Evolutionary conservation across 1,140 invertebrate species (phyloP), one percentile per base, ranked within the genome.

Genomic region (Bicyclus anynana): DNA sequence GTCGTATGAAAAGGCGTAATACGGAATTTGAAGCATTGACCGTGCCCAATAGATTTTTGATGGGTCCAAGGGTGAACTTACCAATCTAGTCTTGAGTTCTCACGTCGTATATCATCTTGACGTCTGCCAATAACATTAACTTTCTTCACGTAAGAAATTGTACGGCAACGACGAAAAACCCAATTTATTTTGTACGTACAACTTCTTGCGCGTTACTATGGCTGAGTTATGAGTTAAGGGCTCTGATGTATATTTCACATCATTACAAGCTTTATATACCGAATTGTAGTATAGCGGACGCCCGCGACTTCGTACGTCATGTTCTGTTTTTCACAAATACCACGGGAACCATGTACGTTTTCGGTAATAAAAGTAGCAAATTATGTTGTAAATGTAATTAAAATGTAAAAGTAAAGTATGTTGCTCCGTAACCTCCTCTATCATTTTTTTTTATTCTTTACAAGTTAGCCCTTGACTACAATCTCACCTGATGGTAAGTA

Each of bases 121-220:
- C 72, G 68, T 68, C 68, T 80, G 77, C 66, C 77, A 77, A 82
- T 78, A 80, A 69, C 75, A 75, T 51, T 74, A 73, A 72, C 67
- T 72, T 79, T 66, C 72, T 67, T 72, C 67, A 66, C 65, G 61
- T 65, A 62, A 59, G 60, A 77, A 67, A 75, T 75, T 71, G 59
- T 62, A 52, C 59, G 56, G 53, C 56, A 58, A 71, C 67, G 63
- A 61, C 57, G 59, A 37, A 44, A n/a, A 59, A 66, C 52, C 64
- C 66, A 75, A 68, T 62, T 62, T 56, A 58, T 52, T 58, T 52
- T 33, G 14, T 44, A 52, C 40, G 12, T 23, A 49, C 49, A 26
- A 40, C 23, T 42, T 42, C 35, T 13, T 23, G 21, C 2, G 14
- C 17, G 18, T 37, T n/a, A 40, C 14, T 18, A 7, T 17, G 38